These are phyloP conservation scores for Mesodorylaimus sp. DNA, from an alignment of 2,888 invertebrate genomes.

Conservation along the genomic window DNA sequence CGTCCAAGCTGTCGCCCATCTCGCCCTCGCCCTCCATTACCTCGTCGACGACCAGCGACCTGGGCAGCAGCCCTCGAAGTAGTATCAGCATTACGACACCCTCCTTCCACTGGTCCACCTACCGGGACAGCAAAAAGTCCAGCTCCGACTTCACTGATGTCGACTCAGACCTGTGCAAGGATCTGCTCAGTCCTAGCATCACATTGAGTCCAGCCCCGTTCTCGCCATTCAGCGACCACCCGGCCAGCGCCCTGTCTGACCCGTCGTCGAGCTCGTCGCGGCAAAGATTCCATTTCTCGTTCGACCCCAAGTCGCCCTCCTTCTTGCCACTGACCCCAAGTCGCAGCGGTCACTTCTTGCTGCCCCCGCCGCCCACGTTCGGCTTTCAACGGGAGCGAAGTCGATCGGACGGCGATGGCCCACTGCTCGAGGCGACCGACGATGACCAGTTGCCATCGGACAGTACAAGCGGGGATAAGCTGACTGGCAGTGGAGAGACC, in stretches of 20 bases:
- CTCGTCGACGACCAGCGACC: slow-evolving; percentile 26
- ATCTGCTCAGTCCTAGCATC: slow-evolving; percentile 19
- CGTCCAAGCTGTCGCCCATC: slow-evolving; percentile 18
- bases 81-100: slow-evolving; percentile 1
- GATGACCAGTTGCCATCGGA: neutral
- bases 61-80: slow-evolving; percentile 21
- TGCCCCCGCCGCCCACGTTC: neutral
- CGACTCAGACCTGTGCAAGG: slow-evolving; percentile 16
- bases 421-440: slow-evolving; percentile 11
- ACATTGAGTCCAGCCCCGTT: slow-evolving; percentile 24
- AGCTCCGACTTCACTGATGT: slow-evolving; percentile 15
- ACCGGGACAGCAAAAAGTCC: slow-evolving; percentile 9
- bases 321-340: neutral
- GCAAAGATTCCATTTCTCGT: neutral
- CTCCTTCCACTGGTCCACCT: neutral
- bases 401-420: slow-evolving; percentile 23
- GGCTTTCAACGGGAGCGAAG: slow-evolving; percentile 17
- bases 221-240: slow-evolving; percentile 22
- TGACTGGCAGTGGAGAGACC: too few relatives aligned
- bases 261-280: too few relatives aligned
- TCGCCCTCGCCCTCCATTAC: slow-evolving; percentile 25
- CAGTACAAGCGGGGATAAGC: too few relatives aligned
- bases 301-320: slow-evolving; percentile 4
- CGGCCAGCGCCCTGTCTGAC: too few relatives aligned
- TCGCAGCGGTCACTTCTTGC: neutral